These are phyloP conservation scores for Coracias cyanogaster DNA, from an alignment of 2,797 vertebrate genomes.

Conservation along the genomic window DNA sequence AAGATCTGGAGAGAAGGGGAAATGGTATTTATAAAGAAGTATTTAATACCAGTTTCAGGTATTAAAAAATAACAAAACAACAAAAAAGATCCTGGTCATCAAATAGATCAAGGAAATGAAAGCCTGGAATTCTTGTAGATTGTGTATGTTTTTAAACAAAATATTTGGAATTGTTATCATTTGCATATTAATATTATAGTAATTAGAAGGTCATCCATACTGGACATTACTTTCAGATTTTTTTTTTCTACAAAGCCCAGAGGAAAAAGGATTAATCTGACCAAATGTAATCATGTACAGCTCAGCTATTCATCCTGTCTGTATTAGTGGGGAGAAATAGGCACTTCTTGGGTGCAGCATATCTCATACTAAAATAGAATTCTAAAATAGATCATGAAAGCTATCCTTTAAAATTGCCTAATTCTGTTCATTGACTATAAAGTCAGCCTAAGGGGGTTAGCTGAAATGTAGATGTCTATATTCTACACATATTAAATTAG, in stretches of 20 bases:
- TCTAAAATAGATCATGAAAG: constrained; percentile 32
- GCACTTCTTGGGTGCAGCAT: not conserved
- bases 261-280: not conserved
- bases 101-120: not conserved
- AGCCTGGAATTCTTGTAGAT: not conserved
- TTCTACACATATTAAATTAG: constrained; percentile 40
- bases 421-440: constrained; percentile 24
- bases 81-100: not conserved
- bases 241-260: not conserved
- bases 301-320: not conserved
- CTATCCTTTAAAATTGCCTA: constrained; percentile 25
- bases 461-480: constrained; percentile 13
- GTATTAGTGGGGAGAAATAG: not conserved
- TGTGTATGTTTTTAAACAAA: not conserved
- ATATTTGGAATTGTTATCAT: not conserved
- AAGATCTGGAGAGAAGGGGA: not conserved
- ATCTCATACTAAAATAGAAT: constrained; percentile 24
- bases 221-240: not conserved
- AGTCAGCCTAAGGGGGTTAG: constrained; percentile 29
- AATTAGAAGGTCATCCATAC: not conserved
- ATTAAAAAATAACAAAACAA: not conserved
- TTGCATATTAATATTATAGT: not conserved
- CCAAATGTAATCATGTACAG: not conserved
- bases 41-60: not conserved
- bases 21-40: not conserved